Percentiles rank a stretch among this genome's conserved stretches.
Evolutionary conservation across 2,113 vertebrate genomes (phyloP).

Genomic region (Capra hircus): DNA sequence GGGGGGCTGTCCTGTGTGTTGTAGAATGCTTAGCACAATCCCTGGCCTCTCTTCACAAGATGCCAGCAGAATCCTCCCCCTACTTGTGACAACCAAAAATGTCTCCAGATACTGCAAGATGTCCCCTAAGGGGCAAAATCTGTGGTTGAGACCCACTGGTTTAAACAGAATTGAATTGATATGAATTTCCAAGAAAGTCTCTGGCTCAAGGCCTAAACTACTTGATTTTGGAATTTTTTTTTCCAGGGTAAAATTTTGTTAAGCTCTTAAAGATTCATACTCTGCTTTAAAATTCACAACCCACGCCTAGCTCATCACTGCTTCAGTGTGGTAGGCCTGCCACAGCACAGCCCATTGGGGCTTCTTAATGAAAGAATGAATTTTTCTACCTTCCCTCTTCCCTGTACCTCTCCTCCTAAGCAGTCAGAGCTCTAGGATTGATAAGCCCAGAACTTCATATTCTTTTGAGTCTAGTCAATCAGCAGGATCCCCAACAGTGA

Average conservation of each 20-base stretch:
- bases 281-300: conserved; percentile 55
- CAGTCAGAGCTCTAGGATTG: not conserved
- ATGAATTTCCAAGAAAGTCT: conserved; percentile 43
- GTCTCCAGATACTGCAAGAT: conserved; percentile 27
- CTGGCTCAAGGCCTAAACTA: conserved; percentile 45
- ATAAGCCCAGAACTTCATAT: not conserved
- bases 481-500: not conserved
- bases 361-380: conserved; percentile 49
- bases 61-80: not conserved
- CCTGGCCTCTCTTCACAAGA: not conserved
- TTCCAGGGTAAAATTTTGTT: conserved; percentile 49
- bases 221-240: conserved; percentile 23
- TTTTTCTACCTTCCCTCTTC: conserved; percentile 9
- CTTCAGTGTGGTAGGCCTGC: conserved; percentile 37
- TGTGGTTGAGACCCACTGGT: not conserved
- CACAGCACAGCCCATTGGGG: conserved; percentile 10
- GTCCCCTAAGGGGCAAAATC: not conserved
- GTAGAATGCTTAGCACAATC: not conserved
- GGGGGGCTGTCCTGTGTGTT: not conserved
- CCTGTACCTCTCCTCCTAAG: not conserved
- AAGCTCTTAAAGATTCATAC: conserved; percentile 46
- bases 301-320: conserved; percentile 23
- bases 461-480: not conserved
- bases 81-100: not conserved
- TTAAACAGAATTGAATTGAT: conserved; percentile 36